These are phyloP conservation scores for Hydraecia micacea DNA, from an alignment of 2,888 invertebrate species.

Conservation along the genomic window DNA sequence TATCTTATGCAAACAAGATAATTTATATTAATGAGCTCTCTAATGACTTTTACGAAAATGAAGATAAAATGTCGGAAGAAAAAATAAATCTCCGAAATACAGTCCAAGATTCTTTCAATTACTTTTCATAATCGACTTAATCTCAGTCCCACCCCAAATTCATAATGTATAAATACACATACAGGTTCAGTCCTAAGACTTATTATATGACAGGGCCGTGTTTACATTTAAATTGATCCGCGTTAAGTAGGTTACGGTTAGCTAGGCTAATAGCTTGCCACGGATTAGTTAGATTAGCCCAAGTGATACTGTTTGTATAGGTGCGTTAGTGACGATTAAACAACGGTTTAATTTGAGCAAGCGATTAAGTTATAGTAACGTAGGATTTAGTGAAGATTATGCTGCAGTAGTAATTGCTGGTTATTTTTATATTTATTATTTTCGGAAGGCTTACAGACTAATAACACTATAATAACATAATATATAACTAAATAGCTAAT, in stretches of 20 bases:
- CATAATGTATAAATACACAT: not conserved
- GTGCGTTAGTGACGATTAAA: conserved; percentile 40
- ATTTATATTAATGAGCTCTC: not conserved
- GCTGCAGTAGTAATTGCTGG: not conserved
- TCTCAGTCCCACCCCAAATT: not conserved
- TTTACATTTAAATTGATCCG: conserved; percentile 44
- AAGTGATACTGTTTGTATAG: conserved; percentile 27
- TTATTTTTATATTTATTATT: no score
- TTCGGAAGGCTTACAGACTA: no score
- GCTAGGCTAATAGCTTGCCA: conserved; percentile 26
- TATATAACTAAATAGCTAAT: no score
- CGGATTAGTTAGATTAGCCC: conserved; percentile 39
- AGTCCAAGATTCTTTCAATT: not conserved
- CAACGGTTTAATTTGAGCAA: conserved; percentile 35
- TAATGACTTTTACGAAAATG: not conserved
- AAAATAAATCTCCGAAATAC: not conserved
- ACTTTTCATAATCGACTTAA: not conserved
- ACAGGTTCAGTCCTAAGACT: not conserved
- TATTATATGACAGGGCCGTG: conserved; percentile 13
- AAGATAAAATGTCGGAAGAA: not conserved
- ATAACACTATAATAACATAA: no score
- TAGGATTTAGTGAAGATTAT: not conserved
- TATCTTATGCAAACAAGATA: not conserved
- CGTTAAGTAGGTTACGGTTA: conserved; percentile 43
- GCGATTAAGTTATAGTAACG: conserved; percentile 17